Conservation (phyloP, 2,888 invertebrate species). For the Lydus trimaculatus region DNA sequence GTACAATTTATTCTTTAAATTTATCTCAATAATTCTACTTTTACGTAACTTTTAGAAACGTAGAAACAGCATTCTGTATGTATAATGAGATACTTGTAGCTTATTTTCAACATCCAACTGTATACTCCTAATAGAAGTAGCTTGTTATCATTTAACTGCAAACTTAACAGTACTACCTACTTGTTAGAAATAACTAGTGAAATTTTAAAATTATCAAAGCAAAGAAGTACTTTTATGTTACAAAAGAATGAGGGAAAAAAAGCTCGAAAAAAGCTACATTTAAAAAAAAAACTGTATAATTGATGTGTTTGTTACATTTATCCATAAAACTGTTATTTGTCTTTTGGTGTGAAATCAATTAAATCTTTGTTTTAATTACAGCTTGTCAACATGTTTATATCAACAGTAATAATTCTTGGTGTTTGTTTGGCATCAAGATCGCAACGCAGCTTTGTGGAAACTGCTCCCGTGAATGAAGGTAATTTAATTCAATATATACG, state of each 20-base stretch:
- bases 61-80: background rate
- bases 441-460: slow-evolving; percentile 52
- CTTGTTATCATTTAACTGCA: background rate
- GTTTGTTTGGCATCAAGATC: slow-evolving; percentile 38
- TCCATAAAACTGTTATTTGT: background rate
- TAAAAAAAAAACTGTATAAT: no score
- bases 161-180: background rate
- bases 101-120: background rate
- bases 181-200: background rate
- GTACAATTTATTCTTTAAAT: background rate
- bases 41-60: background rate
- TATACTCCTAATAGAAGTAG: background rate
- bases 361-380: slow-evolving; percentile 15
- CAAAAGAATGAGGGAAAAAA: no score
- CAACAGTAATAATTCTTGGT: slow-evolving; percentile 25
- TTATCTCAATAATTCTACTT: background rate
- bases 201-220: background rate
- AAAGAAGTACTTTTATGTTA: no score
- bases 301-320: no score
- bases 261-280: no score
- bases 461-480: slow-evolving; percentile 47
- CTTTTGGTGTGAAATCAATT: background rate
- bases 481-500: slow-evolving; percentile 6
- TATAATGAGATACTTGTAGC: background rate
- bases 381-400: slow-evolving; percentile 23